Percentiles rank a stretch among this genome's conserved stretches.
These are phyloP conservation scores for Mustela nigripes DNA, from an alignment of 2,113 vertebrate species.

Conservation along the genomic window DNA sequence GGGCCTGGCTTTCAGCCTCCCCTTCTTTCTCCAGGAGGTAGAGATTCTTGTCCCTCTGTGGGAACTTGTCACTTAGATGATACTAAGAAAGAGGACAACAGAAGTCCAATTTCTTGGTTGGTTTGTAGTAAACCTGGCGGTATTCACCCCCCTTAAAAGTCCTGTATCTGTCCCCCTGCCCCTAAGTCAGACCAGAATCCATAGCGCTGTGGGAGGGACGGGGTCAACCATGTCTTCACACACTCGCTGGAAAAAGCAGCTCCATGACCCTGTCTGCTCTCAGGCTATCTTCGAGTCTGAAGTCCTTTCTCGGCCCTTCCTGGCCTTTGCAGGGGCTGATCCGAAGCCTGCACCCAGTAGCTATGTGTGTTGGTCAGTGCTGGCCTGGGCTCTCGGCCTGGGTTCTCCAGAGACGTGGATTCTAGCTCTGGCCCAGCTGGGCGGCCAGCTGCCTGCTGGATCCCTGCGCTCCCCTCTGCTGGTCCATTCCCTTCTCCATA, in stretches of 20 bases:
- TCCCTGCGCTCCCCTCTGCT: background rate
- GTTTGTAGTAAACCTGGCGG: background rate
- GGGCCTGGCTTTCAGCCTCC: background rate
- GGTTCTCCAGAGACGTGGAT: too few species aligned
- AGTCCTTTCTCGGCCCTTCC: background rate
- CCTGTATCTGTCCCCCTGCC: background rate
- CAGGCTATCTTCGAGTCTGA: background rate
- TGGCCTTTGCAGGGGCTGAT: background rate
- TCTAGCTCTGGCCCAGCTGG: background rate
- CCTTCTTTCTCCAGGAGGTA: background rate
- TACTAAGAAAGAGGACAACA: background rate
- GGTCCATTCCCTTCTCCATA: background rate
- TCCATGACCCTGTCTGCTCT: background rate
- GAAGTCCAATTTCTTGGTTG: background rate
- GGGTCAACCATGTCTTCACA: background rate
- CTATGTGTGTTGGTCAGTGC: background rate
- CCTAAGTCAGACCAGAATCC: background rate
- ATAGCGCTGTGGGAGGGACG: background rate
- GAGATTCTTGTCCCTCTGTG: background rate
- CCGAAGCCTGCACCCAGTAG: background rate
- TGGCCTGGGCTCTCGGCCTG: background rate
- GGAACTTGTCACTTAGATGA: background rate
- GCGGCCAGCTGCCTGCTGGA: background rate
- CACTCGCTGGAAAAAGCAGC: background rate
- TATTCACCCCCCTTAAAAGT: background rate